Base-by-base conservation (phyloP, 2,797 vertebrate genomes). In the Enteromius radiatus region DNA sequence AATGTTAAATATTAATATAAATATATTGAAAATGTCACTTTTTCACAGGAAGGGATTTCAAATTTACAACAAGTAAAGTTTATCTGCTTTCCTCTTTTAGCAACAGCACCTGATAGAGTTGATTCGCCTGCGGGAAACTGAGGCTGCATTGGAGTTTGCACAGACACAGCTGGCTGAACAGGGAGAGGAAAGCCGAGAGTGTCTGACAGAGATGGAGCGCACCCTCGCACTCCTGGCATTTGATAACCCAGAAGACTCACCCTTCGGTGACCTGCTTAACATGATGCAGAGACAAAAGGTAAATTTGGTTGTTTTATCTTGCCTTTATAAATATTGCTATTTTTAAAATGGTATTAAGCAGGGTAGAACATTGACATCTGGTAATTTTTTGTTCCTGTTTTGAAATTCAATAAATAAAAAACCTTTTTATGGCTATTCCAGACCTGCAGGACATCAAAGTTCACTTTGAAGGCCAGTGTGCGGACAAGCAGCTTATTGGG, bases 211-310 rank as follows among this genome's bases (percentile, higher is more conserved):
- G 91, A 99, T 99, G 98, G 98, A 99, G 89, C 96, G 97, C 80
- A 99, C 98, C 0, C 94, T 99, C 89, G 98, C 98, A 12, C 91
- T 99, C 89, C 92, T 99, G 86, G 98, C 98, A 14, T 99, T 99
- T 3, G 98, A 99, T 90, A 99, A 97, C 91, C 98, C 98, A 0
- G 98, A 99, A 83, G 97, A 99, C 74, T 99, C 98, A 0, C 98
- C 98, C 3, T 99, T 99, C 61, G 98, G 98, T 86, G 98, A 99
- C 91, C 93, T 99, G 84, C 97, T 99, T 7, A 98, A 99, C 89
- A 98, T 97, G 96, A 97, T 99, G 97, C 98, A 99, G 90, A 93
- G 98, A 86, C 98, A 99, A 93, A 99, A 99, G 96, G 98, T 97
- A 91, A 43, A 31, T 5, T 77, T 41, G 59, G 33, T 14, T 31